These are phyloP conservation scores for Phalacrocorax brasilianus DNA, from an alignment of 2,113 vertebrate genomes.

Conservation along the genomic window DNA sequence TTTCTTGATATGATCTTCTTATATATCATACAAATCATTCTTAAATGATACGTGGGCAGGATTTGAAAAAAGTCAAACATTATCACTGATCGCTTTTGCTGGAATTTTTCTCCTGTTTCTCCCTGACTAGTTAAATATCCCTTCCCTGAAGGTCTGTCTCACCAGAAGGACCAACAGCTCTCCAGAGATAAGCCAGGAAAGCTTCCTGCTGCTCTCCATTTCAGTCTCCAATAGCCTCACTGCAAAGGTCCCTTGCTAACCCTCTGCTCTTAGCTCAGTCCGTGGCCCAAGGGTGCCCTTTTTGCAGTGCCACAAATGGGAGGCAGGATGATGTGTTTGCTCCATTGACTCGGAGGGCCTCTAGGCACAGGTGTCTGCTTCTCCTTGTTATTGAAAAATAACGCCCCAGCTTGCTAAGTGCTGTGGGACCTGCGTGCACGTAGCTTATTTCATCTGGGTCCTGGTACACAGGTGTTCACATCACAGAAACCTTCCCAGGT, in stretches of 20 bases:
- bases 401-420: background rate
- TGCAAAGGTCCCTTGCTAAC: background rate
- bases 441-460: background rate
- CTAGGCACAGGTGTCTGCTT: background rate
- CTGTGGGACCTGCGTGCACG: background rate
- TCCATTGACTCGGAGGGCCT: background rate
- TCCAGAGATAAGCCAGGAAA: background rate
- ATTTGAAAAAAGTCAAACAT: background rate
- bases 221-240: background rate
- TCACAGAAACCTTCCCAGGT: constrained; percentile 27
- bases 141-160: background rate
- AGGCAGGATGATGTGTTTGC: background rate
- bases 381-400: background rate
- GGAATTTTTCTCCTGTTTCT: background rate
- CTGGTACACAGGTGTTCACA: background rate
- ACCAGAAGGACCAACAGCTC: background rate
- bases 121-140: background rate
- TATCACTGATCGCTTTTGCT: background rate
- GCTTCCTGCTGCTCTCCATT: background rate
- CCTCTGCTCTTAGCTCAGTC: background rate
- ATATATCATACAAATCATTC: background rate
- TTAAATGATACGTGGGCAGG: background rate
- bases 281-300: background rate
- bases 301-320: background rate
- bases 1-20: background rate